These are phyloP conservation scores for Henicopernis longicauda DNA, from an alignment of 2,113 vertebrate species.

Conservation along the genomic window DNA sequence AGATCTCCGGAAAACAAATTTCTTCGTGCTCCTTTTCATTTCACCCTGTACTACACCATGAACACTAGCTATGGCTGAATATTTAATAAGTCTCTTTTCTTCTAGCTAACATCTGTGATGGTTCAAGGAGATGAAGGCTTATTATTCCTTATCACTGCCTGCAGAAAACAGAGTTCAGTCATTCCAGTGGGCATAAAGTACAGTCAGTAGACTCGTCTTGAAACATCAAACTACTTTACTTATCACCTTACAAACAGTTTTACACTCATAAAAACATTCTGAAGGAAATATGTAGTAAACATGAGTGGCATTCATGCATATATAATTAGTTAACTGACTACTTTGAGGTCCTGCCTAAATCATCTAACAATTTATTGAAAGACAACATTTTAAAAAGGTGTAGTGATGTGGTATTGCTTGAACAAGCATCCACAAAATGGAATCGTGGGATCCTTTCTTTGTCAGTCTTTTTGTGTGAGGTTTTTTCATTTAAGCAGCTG, in stretches of 20 bases:
- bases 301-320: neutral
- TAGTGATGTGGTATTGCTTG: neutral
- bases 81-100: slow-evolving; percentile 3
- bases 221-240: slow-evolving; percentile 26
- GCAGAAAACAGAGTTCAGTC: slow-evolving; percentile 1
- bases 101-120: slow-evolving; percentile 23
- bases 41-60: slow-evolving; percentile 22
- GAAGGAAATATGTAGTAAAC: neutral
- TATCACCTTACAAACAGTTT: slow-evolving; percentile 1
- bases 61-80: slow-evolving; percentile 56
- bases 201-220: slow-evolving; percentile 5
- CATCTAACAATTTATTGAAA: neutral
- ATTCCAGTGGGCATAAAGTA: neutral
- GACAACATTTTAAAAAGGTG: neutral
- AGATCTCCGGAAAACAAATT: slow-evolving; percentile 39
- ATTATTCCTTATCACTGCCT: slow-evolving; percentile 37
- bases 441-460: neutral
- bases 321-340: neutral
- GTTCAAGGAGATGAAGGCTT: slow-evolving; percentile 41
- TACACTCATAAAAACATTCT: neutral
- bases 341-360: slow-evolving; percentile 15
- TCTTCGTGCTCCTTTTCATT: slow-evolving; percentile 61
- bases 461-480: neutral
- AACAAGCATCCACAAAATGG: neutral
- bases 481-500: neutral